These are phyloP conservation scores for Atta texana DNA, from an alignment of 1,140 invertebrate genomes.

Conservation along the genomic window DNA sequence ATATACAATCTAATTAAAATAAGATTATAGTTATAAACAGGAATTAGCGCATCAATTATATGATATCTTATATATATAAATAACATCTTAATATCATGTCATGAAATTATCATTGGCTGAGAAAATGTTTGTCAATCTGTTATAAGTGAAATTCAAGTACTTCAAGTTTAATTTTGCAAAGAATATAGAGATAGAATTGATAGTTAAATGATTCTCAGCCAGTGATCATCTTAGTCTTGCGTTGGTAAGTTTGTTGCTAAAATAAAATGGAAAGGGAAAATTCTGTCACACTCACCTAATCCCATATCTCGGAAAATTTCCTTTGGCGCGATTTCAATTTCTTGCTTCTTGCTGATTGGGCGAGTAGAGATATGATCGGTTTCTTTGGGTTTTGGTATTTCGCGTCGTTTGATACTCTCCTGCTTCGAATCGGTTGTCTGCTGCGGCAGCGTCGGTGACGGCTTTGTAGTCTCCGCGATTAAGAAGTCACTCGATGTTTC, in stretches of 20 bases:
- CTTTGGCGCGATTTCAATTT: slow-evolving; percentile 88
- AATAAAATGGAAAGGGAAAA: neutral
- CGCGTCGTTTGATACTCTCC: slow-evolving; percentile 58
- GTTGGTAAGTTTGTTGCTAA: neutral
- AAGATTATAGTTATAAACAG: neutral
- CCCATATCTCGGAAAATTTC: slow-evolving; percentile 90
- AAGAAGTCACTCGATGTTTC: slow-evolving; percentile 63
- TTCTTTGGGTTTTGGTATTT: slow-evolving; percentile 76
- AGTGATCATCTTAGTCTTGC: neutral
- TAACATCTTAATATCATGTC: neutral
- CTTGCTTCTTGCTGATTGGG: slow-evolving; percentile 63
- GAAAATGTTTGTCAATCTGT: neutral
- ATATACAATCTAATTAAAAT: neutral
- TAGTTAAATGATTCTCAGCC: neutral
- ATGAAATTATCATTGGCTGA: neutral
- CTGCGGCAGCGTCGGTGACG: slow-evolving; percentile 50
- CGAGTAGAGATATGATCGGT: slow-evolving; percentile 73
- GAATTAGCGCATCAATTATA: neutral
- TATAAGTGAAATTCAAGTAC: neutral
- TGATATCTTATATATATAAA: neutral
- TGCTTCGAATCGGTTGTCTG: slow-evolving; percentile 35
- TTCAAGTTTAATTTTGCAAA: neutral
- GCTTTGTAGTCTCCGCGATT: slow-evolving; percentile 21
- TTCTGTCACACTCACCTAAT: slow-evolving; percentile 86
- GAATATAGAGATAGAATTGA: neutral